These are phyloP conservation scores for Bucorvus abyssinicus DNA, from an alignment of 2,797 vertebrate genomes.

Conservation along the genomic window DNA sequence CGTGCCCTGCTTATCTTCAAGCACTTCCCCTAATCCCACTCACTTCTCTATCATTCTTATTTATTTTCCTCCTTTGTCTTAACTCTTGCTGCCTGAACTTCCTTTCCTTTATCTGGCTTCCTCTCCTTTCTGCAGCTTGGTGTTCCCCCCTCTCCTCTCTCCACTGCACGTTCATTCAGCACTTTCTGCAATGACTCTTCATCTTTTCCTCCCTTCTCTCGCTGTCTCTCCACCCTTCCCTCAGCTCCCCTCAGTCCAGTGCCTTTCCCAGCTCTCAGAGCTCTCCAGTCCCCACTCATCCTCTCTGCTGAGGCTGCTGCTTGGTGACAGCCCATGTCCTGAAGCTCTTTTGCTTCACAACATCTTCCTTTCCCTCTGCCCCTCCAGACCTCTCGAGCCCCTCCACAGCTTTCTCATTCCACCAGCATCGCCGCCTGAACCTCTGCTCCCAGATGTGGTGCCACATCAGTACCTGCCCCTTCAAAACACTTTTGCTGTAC, in stretches of 20 bases:
- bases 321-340: fast-evolving
- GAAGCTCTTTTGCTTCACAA: neutral
- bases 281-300: neutral
- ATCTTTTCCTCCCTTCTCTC: neutral
- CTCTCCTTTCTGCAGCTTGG: neutral
- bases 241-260: neutral
- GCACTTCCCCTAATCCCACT: conserved; percentile 22
- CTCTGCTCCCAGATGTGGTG: neutral
- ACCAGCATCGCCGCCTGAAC: fast-evolving
- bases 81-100: conserved; percentile 45
- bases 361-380: neutral
- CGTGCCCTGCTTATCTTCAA: conserved; percentile 30
- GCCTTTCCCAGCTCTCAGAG: neutral
- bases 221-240: neutral
- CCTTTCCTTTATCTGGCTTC: conserved; percentile 48
- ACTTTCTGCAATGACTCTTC: neutral
- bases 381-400: neutral
- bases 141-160: neutral
- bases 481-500: neutral
- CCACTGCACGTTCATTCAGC: neutral
- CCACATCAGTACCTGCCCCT: neutral
- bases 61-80: conserved; percentile 51
- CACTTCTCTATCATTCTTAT: conserved; percentile 19
- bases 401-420: neutral
- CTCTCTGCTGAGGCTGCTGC: neutral